Evolutionary conservation across 2,888 invertebrate species (phyloP).

Genomic region (Papilio protenor): DNA sequence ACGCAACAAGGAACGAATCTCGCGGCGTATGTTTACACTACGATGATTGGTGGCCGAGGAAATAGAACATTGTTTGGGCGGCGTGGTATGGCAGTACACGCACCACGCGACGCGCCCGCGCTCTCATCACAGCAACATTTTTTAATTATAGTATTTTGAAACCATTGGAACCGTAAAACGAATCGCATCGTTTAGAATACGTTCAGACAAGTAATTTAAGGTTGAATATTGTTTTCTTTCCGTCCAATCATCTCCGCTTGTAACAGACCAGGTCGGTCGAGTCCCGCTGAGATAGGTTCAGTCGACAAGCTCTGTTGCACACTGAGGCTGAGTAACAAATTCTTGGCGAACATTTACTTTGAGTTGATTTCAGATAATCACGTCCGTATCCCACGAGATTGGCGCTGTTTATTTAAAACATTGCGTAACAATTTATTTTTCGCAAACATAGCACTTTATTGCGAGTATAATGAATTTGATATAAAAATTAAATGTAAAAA

Average conservation of each 20-base stretch:
- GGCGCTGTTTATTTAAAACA: not conserved
- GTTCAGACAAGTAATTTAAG: not conserved
- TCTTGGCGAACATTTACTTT: not conserved
- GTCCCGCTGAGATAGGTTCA: not conserved
- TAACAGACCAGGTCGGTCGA: not conserved
- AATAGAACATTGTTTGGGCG: conserved; percentile 33
- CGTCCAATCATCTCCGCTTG: not conserved
- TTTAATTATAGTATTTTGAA: not conserved
- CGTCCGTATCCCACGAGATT: not conserved
- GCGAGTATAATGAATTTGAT: not conserved
- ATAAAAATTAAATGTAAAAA: not conserved
- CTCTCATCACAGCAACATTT: not conserved
- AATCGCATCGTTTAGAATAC: not conserved
- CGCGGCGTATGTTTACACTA: conserved; percentile 32
- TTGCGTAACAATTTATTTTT: not conserved
- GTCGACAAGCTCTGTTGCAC: not conserved
- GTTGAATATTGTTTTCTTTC: not conserved
- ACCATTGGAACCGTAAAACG: not conserved
- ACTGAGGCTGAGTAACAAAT: not conserved
- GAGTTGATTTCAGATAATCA: not conserved
- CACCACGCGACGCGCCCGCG: conserved; percentile 1
- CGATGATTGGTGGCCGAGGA: conserved; percentile 36
- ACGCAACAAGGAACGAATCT: conserved; percentile 18
- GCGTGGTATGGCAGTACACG: not conserved
- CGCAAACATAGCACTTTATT: not conserved